Evolutionary conservation across 2,888 invertebrate genomes (phyloP), one percentile per base, ranked within the genome.

Genomic region (Drosophila fungiperda): DNA sequence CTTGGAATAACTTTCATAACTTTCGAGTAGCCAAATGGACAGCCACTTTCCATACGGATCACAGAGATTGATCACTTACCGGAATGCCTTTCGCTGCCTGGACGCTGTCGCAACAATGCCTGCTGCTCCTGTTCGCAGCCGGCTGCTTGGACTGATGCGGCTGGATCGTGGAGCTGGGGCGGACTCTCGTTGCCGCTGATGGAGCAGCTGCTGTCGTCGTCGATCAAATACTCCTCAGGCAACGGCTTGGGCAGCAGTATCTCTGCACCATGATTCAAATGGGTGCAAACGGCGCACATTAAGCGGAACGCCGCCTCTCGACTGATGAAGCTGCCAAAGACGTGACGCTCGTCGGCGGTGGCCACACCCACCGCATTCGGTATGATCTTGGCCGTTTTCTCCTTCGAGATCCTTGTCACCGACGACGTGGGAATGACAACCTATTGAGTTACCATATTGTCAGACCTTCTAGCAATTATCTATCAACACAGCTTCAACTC

Each of bases 301-400:
- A 97, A 95, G 90, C 96, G 96, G 93, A 96, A 97, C 0, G 98
- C 97, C 77, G 96, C 96, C 92, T 98, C 98, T 53, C 98, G 94
- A 36, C 98, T 97, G 83, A 98, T 95, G 78, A 98, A 95, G 73
- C 98, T 98, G 54, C 97, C 97, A 94, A 98, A 98, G 58, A 97
- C 97, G 91, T 97, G 97, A 57, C 97, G 96, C 88, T 97, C 96
- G 88, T 97, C 96, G 54, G 95, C 94, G n/a, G 98, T 98, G 35
- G 92, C 91, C 45, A 93, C 96, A 35, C 98, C 98, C 68, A 99
- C 97, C 17, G 98, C 98, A 93, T 98, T 98, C 57, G 98, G 98
- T 89, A 99, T 98, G 82, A 99, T 97, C 82, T 97, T 95, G 1
- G 98, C 98, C 69, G 98, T 98, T 93, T 97, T 97, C 94, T 98